Evolutionary conservation across 2,888 invertebrate genomes (phyloP).

Genomic region (Venustoraphidia nigricollis): DNA sequence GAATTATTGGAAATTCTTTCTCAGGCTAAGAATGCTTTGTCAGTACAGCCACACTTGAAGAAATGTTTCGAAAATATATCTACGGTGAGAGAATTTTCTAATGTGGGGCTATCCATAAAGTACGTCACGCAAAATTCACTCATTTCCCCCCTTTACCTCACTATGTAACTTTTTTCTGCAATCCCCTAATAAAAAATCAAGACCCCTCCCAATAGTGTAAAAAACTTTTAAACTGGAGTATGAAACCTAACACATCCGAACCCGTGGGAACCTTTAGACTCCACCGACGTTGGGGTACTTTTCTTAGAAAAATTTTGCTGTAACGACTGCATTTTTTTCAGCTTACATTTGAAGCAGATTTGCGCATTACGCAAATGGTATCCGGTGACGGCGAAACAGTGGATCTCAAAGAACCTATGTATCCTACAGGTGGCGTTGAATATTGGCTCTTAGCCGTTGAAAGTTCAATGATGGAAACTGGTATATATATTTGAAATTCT

Average conservation of each 20-base stretch:
- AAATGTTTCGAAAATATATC: conserved; percentile 74
- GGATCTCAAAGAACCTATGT: conserved; percentile 43
- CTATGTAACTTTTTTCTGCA: no score
- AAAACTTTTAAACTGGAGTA: no score
- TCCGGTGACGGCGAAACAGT: conserved; percentile 65
- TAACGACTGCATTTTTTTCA: conserved; percentile 16
- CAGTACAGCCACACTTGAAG: conserved; percentile 67
- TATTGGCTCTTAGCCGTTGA: conserved; percentile 57
- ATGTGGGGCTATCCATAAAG: no score
- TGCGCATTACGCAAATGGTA: conserved; percentile 56
- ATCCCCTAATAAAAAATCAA: no score
- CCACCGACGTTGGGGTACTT: neutral
- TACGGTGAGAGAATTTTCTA: conserved; percentile 27
- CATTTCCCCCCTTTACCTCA: no score
- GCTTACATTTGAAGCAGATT: conserved; percentile 53
- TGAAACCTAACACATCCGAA: no score
- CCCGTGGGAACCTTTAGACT: neutral
- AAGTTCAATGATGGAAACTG: conserved; percentile 50
- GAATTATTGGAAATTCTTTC: conserved; percentile 68
- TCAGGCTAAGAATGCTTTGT: conserved; percentile 58
- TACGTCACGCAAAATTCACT: no score
- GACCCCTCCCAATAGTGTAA: no score
- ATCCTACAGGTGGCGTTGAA: conserved; percentile 59
- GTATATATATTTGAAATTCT: conserved; percentile 19
- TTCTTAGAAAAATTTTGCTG: neutral